Evolutionary conservation across 2,113 vertebrate genomes (phyloP).

Genomic region (Hypanus sabinus): DNA sequence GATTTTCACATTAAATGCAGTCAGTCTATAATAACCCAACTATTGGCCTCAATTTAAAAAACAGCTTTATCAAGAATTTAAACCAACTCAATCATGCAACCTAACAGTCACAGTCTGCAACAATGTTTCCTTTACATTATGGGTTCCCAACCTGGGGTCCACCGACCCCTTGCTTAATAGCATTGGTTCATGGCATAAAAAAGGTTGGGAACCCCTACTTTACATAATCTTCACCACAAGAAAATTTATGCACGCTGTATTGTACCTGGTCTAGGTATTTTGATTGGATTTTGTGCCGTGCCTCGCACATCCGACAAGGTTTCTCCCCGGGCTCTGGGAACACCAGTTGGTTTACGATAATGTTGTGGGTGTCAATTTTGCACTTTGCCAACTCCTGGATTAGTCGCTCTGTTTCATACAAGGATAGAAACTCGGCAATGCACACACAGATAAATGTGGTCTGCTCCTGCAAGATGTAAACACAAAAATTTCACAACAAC

Average conservation of each 20-base stretch:
- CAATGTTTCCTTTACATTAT: neutral
- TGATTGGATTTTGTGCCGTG: slow-evolving; percentile 90
- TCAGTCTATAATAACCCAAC: neutral
- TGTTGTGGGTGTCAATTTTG: slow-evolving; percentile 88
- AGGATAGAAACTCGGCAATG: slow-evolving; percentile 85
- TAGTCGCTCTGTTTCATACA: slow-evolving; percentile 85
- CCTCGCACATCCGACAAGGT: slow-evolving; percentile 89
- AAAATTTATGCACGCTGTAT: neutral
- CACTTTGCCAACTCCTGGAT: slow-evolving; percentile 94
- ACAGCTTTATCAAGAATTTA: neutral
- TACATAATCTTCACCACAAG: neutral
- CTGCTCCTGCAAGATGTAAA: slow-evolving; percentile 64
- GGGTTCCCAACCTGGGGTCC: too few species aligned
- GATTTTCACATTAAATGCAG: neutral
- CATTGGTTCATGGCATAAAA: too few species aligned
- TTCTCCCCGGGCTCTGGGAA: slow-evolving; percentile 69
- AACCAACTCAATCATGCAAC: neutral
- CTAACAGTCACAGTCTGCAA: neutral
- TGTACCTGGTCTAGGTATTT: slow-evolving; percentile 90
- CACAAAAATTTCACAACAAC: neutral
- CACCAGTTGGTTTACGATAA: slow-evolving; percentile 88
- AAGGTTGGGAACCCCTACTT: too few species aligned
- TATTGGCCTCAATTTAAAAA: neutral
- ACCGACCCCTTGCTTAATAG: too few species aligned
- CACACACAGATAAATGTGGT: slow-evolving; percentile 93